Conservation (phyloP, 2,888 invertebrate genomes). For the Tetragnatha montana region DNA sequence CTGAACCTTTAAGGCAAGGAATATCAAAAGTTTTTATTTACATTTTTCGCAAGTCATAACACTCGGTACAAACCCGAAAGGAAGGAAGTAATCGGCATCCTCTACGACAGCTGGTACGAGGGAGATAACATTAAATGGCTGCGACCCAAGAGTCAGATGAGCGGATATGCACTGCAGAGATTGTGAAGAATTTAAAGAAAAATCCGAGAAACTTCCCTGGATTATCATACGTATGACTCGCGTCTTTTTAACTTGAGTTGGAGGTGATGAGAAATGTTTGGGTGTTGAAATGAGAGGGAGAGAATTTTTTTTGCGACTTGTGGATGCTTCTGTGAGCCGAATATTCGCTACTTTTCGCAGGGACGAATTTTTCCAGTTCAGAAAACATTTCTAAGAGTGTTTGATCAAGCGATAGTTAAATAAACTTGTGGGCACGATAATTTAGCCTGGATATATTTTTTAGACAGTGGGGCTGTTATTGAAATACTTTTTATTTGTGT, state of each 20-base stretch:
- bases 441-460: not conserved
- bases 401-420: not conserved
- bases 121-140: constrained; percentile 36
- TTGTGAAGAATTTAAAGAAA: constrained; percentile 1
- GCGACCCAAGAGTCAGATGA: constrained; percentile 15
- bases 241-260: constrained; percentile 2
- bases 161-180: not conserved
- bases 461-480: too few species aligned
- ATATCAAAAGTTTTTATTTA: too few species aligned
- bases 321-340: not conserved
- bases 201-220: not conserved
- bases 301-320: not conserved
- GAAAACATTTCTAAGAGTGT: not conserved
- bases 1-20: too few species aligned
- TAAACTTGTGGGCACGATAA: not conserved
- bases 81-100: constrained; percentile 36
- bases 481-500: too few species aligned
- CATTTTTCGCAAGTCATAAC: not conserved
- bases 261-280: not conserved
- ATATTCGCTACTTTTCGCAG: not conserved
- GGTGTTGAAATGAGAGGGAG: not conserved
- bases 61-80: not conserved
- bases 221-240: constrained; percentile 19
- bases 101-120: constrained; percentile 41
- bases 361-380: not conserved